Evolutionary conservation across 64 coral and sea anemone genomes (phyloP), one percentile per base, ranked within the genome.

Genomic region (Platygyra sinensis): DNA sequence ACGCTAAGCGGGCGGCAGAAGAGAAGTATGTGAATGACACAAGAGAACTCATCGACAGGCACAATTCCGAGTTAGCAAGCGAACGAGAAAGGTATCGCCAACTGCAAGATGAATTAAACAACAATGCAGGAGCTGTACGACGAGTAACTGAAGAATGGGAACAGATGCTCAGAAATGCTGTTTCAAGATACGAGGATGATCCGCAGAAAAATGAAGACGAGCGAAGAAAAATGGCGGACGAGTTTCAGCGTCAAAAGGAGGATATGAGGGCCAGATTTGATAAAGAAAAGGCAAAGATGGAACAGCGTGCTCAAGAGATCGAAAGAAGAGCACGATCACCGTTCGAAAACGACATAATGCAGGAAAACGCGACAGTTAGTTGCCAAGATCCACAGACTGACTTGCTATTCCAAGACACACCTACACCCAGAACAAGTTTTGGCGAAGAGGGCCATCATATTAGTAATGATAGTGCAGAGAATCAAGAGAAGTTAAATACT

Each of bases 91-190:
- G 86, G n/a, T 30, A 82, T 52, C 61, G 62, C 6, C 75, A 87
- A 69, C 63, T 82, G 49, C 46, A 93, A 64, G 83, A 94, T 2
- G 91, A 91, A 88, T 79, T 94, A n/a, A 82, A 77, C 24, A 94
- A 90, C 42, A 96, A 93, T 29, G 75, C 86, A 8, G 79, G 62
- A 67, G 87, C 80, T 78, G 86, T 94, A 18, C 74, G 72, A 55
- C 81, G 87, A 67, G 60, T 96, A 1, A 79, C 90, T 80, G 94
- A 96, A 31, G 90, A 96, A 25, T 93, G 94, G 94, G 90, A 93
- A 74, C 62, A 89, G 72, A 86, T 93, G 80, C 31, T 96, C 16
- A 72, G 63, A 80, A 92, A 89, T 33, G 67, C 90, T 10, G 49
- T 92, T 22, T 76, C 38, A 39, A 89, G 89, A 24, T 93, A 96